A percentile compares a stretch with the other conserved stretches of the same genome.
phyloP scores from a whole-genome alignment of 1,140 invertebrate species.

The Nylanderia fulva region DNA sequence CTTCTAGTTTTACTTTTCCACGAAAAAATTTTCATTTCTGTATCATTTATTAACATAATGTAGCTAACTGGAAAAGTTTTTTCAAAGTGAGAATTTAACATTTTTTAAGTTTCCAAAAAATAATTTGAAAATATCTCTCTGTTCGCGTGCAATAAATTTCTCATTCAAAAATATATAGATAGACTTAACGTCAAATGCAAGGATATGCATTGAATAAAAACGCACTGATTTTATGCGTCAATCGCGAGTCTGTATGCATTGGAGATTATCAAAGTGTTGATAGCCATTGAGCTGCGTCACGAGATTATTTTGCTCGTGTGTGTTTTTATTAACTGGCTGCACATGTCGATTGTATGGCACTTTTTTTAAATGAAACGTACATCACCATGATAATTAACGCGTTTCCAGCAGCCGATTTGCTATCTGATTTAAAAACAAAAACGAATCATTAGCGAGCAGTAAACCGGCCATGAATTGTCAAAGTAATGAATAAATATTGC shows the following conservation, averaged over 20 bases:
- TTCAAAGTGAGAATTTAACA: background rate
- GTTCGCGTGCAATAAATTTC: background rate
- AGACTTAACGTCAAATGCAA: background rate
- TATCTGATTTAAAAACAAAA: background rate
- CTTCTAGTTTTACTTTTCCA: background rate
- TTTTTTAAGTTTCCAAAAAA: conserved; percentile 7
- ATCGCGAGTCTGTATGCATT: background rate
- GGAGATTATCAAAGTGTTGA: background rate
- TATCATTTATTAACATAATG: background rate
- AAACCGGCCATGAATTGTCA: background rate
- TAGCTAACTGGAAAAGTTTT: background rate
- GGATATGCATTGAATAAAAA: background rate
- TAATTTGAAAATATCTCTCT: background rate
- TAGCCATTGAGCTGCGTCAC: background rate
- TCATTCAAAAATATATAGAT: background rate
- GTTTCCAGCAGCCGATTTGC: background rate
- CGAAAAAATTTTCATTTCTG: background rate
- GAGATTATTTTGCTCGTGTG: background rate
- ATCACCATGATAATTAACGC: background rate
- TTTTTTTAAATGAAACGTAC: background rate
- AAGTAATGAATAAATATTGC: background rate
- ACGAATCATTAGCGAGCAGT: background rate
- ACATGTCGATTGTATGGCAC: background rate
- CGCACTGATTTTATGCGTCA: too few species aligned
- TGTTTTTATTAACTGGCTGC: background rate